Conservation (phyloP, 2,113 vertebrate genomes). For the Hemiscyllium ocellatum region DNA sequence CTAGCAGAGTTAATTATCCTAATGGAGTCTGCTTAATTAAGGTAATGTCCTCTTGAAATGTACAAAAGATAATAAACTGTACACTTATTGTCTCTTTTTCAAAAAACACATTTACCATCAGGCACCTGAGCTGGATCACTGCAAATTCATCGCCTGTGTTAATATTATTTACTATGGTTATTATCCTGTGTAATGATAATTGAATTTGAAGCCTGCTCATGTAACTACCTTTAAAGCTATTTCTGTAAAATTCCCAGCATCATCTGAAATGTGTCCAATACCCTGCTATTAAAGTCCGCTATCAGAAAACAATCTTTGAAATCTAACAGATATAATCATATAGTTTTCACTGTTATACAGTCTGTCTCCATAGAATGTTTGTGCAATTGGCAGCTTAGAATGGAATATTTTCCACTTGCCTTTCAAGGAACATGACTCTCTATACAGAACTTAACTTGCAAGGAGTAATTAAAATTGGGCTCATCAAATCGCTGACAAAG, state of each 20-base stretch:
- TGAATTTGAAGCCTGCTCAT: not conserved
- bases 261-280: not conserved
- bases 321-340: not conserved
- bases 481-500: not conserved
- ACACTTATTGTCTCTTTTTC: conserved; percentile 9
- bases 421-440: not conserved
- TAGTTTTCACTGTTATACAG: not conserved
- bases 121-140: conserved; percentile 5
- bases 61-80: conserved; percentile 1
- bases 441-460: not conserved
- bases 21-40: not conserved
- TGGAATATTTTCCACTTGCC: not conserved
- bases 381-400: not conserved
- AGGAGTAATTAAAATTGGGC: not conserved
- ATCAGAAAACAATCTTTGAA: not conserved
- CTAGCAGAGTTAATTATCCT: conserved; percentile 3
- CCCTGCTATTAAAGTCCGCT: not conserved
- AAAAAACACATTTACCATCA: conserved; percentile 15
- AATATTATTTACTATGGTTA: not conserved
- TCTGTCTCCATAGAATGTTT: not conserved
- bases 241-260: conserved; percentile 15
- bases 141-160: conserved; percentile 10
- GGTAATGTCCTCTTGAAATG: not conserved
- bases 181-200: conserved; percentile 5
- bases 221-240: not conserved